Evolutionary conservation across 2,797 vertebrate genomes (phyloP).

Genomic region (Myotis findleyi): DNA sequence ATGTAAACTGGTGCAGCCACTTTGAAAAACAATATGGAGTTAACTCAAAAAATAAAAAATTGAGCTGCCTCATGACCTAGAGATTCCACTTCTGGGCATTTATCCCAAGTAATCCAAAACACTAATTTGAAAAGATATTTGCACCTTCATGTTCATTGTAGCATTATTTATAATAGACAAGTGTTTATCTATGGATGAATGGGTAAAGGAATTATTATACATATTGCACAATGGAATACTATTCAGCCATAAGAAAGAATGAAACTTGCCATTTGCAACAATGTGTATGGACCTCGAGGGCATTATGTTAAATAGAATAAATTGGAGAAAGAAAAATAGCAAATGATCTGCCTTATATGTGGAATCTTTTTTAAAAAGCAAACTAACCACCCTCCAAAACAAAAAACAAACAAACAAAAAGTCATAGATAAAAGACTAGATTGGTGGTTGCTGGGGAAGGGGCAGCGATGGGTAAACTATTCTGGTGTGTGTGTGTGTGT

Average conservation of each 20-base stretch:
- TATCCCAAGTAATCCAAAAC: neutral
- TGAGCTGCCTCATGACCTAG: neutral
- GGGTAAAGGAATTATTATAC: no score
- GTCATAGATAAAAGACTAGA: neutral
- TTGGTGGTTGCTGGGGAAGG: neutral
- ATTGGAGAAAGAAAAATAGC: neutral
- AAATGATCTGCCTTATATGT: neutral
- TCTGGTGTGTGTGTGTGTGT: no score
- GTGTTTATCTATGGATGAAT: neutral
- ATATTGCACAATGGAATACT: neutral
- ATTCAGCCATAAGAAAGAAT: neutral
- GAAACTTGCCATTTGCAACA: no score
- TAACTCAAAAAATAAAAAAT: neutral
- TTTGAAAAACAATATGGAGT: no score
- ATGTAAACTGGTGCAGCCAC: no score
- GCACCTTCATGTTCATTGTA: neutral
- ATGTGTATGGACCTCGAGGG: neutral
- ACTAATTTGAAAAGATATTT: neutral
- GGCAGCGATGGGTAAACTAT: neutral
- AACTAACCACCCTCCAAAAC: neutral
- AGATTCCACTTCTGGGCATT: neutral
- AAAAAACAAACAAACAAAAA: neutral
- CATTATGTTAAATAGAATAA: neutral
- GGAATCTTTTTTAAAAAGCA: neutral
- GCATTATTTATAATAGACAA: neutral